phyloP scores from a whole-genome alignment of 1,140 invertebrate genomes.

The Cherax quadricarinatus region DNA sequence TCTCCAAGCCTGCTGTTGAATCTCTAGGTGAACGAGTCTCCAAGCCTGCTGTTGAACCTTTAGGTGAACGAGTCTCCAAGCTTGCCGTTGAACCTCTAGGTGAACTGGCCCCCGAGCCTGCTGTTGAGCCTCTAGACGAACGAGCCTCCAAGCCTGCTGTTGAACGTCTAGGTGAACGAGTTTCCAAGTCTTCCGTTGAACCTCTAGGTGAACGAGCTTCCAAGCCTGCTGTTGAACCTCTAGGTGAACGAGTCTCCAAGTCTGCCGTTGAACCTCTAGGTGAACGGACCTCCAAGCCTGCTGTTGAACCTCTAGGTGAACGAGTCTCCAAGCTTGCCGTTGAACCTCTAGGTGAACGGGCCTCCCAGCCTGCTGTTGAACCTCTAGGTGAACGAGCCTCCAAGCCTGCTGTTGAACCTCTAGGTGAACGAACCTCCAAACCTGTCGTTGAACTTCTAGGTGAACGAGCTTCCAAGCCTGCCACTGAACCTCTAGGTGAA shows the following conservation, averaged over 20 bases:
- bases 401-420: constrained; percentile 20
- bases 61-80: constrained; percentile 13
- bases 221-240: neutral
- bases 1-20: constrained; percentile 16
- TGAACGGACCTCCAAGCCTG: neutral
- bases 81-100: constrained; percentile 24
- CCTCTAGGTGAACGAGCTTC: constrained; percentile 18
- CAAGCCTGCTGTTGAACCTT: constrained; percentile 9
- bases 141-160: constrained; percentile 12
- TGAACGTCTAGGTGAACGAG: constrained; percentile 29
- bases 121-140: constrained; percentile 26
- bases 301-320: constrained; percentile 7
- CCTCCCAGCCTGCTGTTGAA: constrained; percentile 10
- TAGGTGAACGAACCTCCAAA: constrained; percentile 21
- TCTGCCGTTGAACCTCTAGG: neutral
- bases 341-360: constrained; percentile 16
- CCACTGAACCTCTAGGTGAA: constrained; percentile 2
- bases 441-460: constrained; percentile 18
- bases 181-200: constrained; percentile 9
- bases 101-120: constrained; percentile 6
- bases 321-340: neutral
- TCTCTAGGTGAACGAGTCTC: constrained; percentile 27
- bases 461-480: constrained; percentile 29
- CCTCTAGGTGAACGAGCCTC: constrained; percentile 15
- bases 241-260: constrained; percentile 10